A percentile compares a stretch with the other conserved stretches of the same genome.
phyloP scores from a whole-genome alignment of 2,113 vertebrate genomes.

The Urocolius indicus region DNA sequence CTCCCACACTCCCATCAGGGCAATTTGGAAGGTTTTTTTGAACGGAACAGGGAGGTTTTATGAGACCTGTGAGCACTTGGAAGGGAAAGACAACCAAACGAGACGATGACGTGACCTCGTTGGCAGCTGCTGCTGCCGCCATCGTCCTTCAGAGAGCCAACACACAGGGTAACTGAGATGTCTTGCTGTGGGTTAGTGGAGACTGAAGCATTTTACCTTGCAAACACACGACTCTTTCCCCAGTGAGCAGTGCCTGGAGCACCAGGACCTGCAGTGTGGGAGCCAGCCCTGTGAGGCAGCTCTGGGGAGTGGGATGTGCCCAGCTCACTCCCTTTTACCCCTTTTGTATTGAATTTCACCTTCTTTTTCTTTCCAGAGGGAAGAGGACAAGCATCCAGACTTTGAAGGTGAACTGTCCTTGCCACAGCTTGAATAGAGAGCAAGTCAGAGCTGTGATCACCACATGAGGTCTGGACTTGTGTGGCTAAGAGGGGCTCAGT shows the following conservation, averaged over 20 bases:
- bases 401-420: neutral
- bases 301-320: neutral
- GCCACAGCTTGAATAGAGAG: neutral
- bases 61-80: neutral
- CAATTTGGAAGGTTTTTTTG: neutral
- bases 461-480: neutral
- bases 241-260: neutral
- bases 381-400: neutral
- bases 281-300: neutral
- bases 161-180: neutral
- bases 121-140: neutral
- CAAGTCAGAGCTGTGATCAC: neutral
- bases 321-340: neutral
- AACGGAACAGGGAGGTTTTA: neutral
- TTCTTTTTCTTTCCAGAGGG: slow-evolving; percentile 13
- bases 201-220: neutral
- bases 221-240: neutral
- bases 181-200: neutral
- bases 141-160: neutral
- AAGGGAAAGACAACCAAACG: neutral
- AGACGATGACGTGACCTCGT: neutral
- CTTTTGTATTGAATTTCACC: neutral
- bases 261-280: neutral
- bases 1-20: accelerated
- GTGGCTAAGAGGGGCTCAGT: no score